Base-by-base conservation (phyloP, 2,113 vertebrate species). In the Motacilla tschutschensis region DNA sequence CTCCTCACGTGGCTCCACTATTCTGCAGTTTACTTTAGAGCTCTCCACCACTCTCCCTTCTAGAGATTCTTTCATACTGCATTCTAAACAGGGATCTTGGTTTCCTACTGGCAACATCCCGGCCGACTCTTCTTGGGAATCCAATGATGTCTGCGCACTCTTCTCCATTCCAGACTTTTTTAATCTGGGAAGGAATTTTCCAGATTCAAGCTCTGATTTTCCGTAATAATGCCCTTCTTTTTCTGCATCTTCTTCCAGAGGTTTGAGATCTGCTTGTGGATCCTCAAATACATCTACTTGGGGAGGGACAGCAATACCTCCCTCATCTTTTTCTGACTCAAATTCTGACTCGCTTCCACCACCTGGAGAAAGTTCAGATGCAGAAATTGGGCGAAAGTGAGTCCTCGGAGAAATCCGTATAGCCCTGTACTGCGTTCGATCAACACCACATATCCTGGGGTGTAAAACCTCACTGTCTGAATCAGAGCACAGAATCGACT, bases 111-210 rank as follows among this genome's bases (percentile, higher is more conserved):
- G 95, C 95, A 98, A 96, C 89, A 98, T 96, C 85, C 97, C 96
- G 29, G 95, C 83, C 0, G 98, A 97, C 70, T 99, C 99, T 97
- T 99, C 99, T 96, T 99, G 99, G 70, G 99, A 99, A 97, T 99
- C 99, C 94, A 99, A 90, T 54, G 99, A 99, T 22, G 99, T 99
- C 97, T 99, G 99, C 25, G 99, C 99, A 96, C 99, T 99, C 96
- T 99, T 99, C 96, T 99, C 99, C 99, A 99, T 99, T 89, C 99
- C 99, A 86, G 99, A 98, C 87, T 99, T 99, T 94, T 98, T 99
- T 93, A 99, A 96, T 92, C 98, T 98, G 91, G 99, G 99, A 91
- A 99, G 97, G 91, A 99, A 99, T 94, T 98, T 99, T 81, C 99
- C 99, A 95, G 99, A 99, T 97, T 99, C 99, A 50, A 99, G 98